Conservation (phyloP, 2,113 vertebrate species). For the Alligator mississippiensis region DNA sequence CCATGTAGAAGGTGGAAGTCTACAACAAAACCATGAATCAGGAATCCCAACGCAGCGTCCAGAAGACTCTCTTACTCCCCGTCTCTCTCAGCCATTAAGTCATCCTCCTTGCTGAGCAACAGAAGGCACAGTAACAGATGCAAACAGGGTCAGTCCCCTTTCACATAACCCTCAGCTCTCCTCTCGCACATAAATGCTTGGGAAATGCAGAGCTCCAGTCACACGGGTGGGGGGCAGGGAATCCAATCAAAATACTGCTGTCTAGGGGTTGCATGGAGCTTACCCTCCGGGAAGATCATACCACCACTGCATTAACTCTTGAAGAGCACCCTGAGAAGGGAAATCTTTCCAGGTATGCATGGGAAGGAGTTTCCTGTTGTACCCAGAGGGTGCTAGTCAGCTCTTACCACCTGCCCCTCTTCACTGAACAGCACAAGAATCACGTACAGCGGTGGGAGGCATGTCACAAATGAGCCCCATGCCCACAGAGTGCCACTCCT, state of each 20-base stretch:
- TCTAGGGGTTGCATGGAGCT: not conserved
- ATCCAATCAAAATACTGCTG: not conserved
- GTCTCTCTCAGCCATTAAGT: not conserved
- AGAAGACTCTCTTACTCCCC: not conserved
- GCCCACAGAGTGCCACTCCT: too few species aligned
- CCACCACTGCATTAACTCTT: not conserved
- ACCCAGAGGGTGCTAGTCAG: not conserved
- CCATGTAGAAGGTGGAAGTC: not conserved
- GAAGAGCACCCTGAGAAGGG: not conserved
- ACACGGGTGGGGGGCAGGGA: not conserved
- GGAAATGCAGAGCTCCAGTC: not conserved
- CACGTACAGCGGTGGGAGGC: not conserved
- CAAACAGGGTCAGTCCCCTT: not conserved
- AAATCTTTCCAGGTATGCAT: not conserved
- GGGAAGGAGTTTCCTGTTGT: not conserved
- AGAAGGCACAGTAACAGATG: not conserved
- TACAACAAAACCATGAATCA: not conserved
- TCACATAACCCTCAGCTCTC: not conserved
- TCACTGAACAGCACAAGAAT: not conserved
- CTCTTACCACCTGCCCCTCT: not conserved
- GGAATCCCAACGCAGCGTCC: not conserved
- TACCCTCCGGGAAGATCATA: not conserved
- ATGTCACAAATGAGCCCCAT: too few species aligned
- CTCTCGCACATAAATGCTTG: not conserved
- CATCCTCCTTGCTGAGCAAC: not conserved